phyloP scores from a whole-genome alignment of 1,140 invertebrate genomes.

The honey bee (Apis mellifera) region DNA sequence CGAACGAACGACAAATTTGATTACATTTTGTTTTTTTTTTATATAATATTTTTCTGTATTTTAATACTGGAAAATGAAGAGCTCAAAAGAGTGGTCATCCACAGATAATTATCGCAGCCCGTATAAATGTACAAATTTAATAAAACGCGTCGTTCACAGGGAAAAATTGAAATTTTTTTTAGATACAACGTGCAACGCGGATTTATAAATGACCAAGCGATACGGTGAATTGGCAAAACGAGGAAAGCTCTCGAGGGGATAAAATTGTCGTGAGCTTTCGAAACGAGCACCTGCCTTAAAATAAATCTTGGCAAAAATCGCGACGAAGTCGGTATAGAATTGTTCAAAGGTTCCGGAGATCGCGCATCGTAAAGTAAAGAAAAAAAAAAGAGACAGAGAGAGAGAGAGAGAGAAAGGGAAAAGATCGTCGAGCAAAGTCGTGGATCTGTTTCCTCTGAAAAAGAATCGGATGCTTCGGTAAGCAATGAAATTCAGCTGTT shows the following conservation, averaged over 20 bases:
- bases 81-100: too few relatives aligned
- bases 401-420: slow-evolving; percentile 15
- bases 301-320: slow-evolving; percentile 48
- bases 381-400: neutral
- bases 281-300: neutral
- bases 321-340: slow-evolving; percentile 28
- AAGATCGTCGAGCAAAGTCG: slow-evolving; percentile 2
- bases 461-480: slow-evolving; percentile 31
- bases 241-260: neutral
- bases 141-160: too few relatives aligned
- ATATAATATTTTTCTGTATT: too few relatives aligned
- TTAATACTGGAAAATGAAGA: too few relatives aligned
- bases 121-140: too few relatives aligned
- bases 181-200: too few relatives aligned
- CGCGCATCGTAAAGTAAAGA: slow-evolving; percentile 45
- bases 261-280: slow-evolving; percentile 31
- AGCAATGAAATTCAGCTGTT: slow-evolving; percentile 32
- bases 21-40: too few relatives aligned
- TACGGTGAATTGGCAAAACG: neutral
- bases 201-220: neutral
- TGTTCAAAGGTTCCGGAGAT: slow-evolving; percentile 36
- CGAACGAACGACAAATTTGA: too few relatives aligned
- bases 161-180: too few relatives aligned
- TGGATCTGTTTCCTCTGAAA: slow-evolving; percentile 26
- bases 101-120: too few relatives aligned